These are phyloP conservation scores for Fopius arisanus DNA, from an alignment of 1,140 invertebrate species.

Conservation along the genomic window DNA sequence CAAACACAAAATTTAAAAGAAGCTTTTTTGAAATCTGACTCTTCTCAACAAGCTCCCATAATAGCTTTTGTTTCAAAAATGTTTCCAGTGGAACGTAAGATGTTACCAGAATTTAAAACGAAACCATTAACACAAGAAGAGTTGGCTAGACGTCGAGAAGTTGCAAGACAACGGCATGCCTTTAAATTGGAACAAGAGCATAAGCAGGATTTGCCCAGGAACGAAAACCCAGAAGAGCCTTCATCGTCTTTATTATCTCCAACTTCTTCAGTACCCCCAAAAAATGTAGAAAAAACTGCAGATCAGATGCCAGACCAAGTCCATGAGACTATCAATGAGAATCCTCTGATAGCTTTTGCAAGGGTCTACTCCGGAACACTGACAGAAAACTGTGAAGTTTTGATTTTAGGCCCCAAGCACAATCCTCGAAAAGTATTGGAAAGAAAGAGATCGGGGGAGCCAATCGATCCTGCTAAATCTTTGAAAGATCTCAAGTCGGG, in stretches of 20 bases:
- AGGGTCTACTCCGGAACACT: conserved; percentile 91
- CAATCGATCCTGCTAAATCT: conserved; percentile 66
- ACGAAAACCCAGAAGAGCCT: conserved; percentile 42
- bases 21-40: conserved; percentile 78
- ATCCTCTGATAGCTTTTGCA: conserved; percentile 91
- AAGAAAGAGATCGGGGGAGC: conserved; percentile 49
- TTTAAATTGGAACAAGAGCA: conserved; percentile 54
- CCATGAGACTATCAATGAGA: conserved; percentile 35
- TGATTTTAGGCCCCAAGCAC: conserved; percentile 90
- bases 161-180: conserved; percentile 71
- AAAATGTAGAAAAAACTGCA: not conserved
- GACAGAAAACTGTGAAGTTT: conserved; percentile 78
- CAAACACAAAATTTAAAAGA: conserved; percentile 79
- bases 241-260: not conserved
- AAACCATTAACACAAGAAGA: conserved; percentile 80
- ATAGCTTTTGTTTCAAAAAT: conserved; percentile 97
- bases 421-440: conserved; percentile 73
- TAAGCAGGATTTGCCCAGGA: conserved; percentile 3
- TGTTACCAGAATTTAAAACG: conserved; percentile 76
- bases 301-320: conserved; percentile 63
- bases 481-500: conserved; percentile 74
- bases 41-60: conserved; percentile 73
- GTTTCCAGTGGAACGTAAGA: conserved; percentile 80
- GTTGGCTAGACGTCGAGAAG: conserved; percentile 74
- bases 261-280: not conserved